phyloP scores from a whole-genome alignment of 2,888 invertebrate species.

The Chrysotoxum bicinctum region DNA sequence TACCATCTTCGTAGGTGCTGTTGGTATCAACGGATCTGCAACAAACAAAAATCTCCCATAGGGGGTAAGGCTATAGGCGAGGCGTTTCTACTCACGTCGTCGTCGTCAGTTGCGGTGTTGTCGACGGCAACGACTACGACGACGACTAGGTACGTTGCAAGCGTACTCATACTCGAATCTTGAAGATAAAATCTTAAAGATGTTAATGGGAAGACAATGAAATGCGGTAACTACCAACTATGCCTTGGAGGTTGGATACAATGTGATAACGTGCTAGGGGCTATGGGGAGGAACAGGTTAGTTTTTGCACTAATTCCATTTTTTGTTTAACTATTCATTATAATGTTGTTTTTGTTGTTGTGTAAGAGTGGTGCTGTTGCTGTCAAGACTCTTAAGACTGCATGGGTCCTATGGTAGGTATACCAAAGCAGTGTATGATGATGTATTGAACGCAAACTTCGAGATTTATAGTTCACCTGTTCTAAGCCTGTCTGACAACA shows the following conservation, averaged over 20 bases:
- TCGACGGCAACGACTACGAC: background rate
- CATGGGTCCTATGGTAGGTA: background rate
- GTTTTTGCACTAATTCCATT: conserved; percentile 58
- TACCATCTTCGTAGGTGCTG: conserved; percentile 34
- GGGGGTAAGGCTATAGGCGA: background rate
- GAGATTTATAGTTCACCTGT: conserved; percentile 55
- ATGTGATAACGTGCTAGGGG: background rate
- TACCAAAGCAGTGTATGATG: conserved; percentile 6
- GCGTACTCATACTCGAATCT: conserved; percentile 32
- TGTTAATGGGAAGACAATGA: conserved; percentile 54
- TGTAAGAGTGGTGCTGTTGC: conserved; percentile 37
- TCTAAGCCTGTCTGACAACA: conserved; percentile 13
- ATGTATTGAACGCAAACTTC: conserved; percentile 35
- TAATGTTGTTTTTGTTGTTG: conserved; percentile 16
- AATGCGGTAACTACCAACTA: conserved; percentile 40
- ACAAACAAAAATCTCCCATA: conserved; percentile 23
- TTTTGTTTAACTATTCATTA: conserved; percentile 31
- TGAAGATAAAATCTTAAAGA: conserved; percentile 51
- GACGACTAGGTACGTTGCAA: conserved; percentile 16
- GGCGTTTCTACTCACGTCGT: conserved; percentile 46
- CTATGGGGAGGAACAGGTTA: conserved; percentile 49
- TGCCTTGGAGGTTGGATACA: conserved; percentile 1
- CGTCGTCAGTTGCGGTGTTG: background rate
- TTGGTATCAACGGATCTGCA: background rate
- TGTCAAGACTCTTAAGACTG: conserved; percentile 12